Percentiles rank a stretch among this genome's conserved stretches.
phyloP scores from a whole-genome alignment of 2,113 vertebrate genomes.

The Dromas ardeola region DNA sequence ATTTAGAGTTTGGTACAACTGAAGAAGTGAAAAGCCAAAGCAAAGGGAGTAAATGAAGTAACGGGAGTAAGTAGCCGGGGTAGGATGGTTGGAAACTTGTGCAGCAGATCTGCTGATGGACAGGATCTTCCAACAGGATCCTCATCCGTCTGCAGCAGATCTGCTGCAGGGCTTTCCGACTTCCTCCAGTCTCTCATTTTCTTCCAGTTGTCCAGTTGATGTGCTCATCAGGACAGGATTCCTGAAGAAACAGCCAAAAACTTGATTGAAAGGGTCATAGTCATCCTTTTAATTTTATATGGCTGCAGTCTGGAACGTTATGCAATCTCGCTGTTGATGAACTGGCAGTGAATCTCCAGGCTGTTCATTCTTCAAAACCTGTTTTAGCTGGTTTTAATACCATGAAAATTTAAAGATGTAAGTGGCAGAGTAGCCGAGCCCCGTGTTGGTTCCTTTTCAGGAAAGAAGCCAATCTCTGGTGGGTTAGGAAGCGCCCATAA shows the following conservation, averaged over 20 bases:
- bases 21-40: background rate
- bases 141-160: fast-evolving
- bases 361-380: background rate
- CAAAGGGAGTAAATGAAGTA: background rate
- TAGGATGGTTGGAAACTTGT: background rate
- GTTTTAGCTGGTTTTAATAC: background rate
- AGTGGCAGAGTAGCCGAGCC: background rate
- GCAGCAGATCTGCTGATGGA: background rate
- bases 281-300: background rate
- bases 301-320: fast-evolving
- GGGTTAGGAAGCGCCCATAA: background rate
- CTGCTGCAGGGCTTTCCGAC: background rate
- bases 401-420: background rate
- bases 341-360: background rate
- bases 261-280: background rate
- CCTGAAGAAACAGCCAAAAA: background rate
- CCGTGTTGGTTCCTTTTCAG: background rate
- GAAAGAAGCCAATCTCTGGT: background rate
- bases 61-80: background rate
- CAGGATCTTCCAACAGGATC: background rate
- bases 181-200: background rate
- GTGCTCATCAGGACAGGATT: background rate
- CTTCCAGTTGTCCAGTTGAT: background rate
- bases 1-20: background rate
- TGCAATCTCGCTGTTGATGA: background rate